These are phyloP conservation scores for Anthopleura sola DNA, from an alignment of 64 coral and sea anemone species.

Conservation along the genomic window DNA sequence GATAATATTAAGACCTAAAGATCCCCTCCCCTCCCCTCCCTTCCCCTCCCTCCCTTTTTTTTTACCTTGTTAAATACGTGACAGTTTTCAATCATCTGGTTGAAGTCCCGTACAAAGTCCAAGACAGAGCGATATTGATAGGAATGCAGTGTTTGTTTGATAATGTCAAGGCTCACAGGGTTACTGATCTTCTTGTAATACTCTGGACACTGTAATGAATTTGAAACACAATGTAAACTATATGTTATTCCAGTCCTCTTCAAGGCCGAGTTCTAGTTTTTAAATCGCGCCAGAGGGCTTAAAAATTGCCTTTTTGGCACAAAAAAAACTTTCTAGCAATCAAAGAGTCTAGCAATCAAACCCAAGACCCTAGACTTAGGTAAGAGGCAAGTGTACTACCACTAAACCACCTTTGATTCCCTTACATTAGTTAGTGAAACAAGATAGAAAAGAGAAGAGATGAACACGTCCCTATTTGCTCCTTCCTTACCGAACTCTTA, in stretches of 20 bases:
- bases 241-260: too few species aligned
- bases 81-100: slow-evolving; percentile 68
- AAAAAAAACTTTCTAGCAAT: too few species aligned
- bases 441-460: not conserved
- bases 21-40: not conserved
- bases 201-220: slow-evolving; percentile 57
- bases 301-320: too few species aligned
- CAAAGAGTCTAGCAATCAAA: too few species aligned
- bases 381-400: too few species aligned
- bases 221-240: not conserved
- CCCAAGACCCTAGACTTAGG: too few species aligned
- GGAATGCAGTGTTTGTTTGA: slow-evolving; percentile 71
- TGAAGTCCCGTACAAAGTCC: slow-evolving; percentile 71
- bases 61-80: slow-evolving; percentile 52
- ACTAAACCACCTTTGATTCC: too few species aligned
- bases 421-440: not conserved
- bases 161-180: slow-evolving; percentile 54
- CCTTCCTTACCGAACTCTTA: too few species aligned
- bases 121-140: slow-evolving; percentile 61
- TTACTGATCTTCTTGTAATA: slow-evolving; percentile 68
- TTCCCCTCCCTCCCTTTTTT: not conserved
- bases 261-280: too few species aligned
- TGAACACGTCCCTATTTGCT: not conserved
- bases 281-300: too few species aligned
- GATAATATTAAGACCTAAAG: not conserved